Percentiles rank a stretch among this genome's conserved stretches.
These are phyloP conservation scores for Eulemur rufifrons DNA, from an alignment of 2,113 vertebrate genomes.

Conservation along the genomic window DNA sequence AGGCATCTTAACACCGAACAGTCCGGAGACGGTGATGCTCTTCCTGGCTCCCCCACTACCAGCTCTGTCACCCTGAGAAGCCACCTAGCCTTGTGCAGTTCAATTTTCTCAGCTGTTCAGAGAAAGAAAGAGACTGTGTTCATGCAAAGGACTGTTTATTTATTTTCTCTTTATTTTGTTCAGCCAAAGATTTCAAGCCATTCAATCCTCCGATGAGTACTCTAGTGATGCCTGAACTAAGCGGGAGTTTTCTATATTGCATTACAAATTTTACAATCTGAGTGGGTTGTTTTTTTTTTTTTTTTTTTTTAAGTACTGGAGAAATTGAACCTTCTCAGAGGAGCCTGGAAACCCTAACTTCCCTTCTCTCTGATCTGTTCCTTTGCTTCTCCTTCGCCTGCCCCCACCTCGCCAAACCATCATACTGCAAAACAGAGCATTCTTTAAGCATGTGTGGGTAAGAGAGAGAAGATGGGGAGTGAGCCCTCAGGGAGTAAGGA, in stretches of 20 bases:
- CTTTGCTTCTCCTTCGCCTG: not conserved
- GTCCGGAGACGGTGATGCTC: not conserved
- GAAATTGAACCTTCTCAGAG: not conserved
- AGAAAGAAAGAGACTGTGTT: not conserved
- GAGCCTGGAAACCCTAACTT: not conserved
- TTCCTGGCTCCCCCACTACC: not conserved
- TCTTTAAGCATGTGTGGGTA: too few relatives aligned
- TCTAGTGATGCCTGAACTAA: not conserved
- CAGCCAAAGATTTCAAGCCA: not conserved
- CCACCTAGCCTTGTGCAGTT: not conserved
- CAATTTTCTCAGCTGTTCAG: not conserved
- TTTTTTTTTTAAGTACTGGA: not conserved
- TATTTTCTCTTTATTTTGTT: conserved; percentile 17
- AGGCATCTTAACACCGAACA: not conserved
- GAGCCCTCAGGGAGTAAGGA: not conserved
- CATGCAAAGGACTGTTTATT: not conserved
- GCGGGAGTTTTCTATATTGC: not conserved
- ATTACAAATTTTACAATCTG: not conserved
- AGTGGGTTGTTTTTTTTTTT: not conserved
- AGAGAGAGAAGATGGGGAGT: not conserved
- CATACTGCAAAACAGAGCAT: not conserved
- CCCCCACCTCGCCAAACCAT: not conserved
- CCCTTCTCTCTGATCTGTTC: not conserved
- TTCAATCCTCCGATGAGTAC: not conserved
- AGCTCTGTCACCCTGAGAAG: not conserved